Evolutionary conservation across 2,888 invertebrate species (phyloP), one percentile per base, ranked within the genome.

Genomic region (Xanthorhoe designata): DNA sequence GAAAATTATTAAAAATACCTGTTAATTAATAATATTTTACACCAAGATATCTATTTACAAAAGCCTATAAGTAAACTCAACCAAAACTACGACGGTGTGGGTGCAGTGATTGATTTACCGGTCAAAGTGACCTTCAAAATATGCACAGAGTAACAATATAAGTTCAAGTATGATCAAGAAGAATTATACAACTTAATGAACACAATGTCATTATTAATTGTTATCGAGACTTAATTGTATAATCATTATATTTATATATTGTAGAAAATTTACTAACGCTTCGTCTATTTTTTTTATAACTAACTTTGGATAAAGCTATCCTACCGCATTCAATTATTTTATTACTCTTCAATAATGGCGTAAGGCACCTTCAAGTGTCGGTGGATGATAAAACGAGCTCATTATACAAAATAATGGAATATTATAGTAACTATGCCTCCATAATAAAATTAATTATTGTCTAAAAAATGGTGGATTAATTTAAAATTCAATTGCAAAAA

Each of bases 21-120:
- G n/a, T 1, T 32, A 7, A 7, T 32, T 32, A 7, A 42, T 42
- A 42, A 2, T 38, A 38, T 38, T 38, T 38, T n/a, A 15, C 0
- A n/a, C 15, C 7, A 45, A 7, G 7, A 42, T 1, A 42, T 42
- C 13, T 50, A 8, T 58, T 18, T 51, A 24, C 18, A 19, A 19
- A 24, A 29, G 24, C n/a, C 17, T 54, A 18, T 17, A 18, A 54
- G 10, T 13, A 18, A 54, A 13, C 38, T 18, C 29, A 32, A 17
- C 29, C 17, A 49, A 57, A 57, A 57, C 15, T 29, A 57, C 24
- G 29, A 49, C 57, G 49, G 47, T 47, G 57, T 57, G 57, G 57
- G 57, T 29, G 57, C 17, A 17, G 17, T 57, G 47, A 57, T 57
- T 57, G 57, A 57, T 57, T 57, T 56, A 29, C 45, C 45, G 24